A percentile compares a stretch with the other conserved stretches of the same genome.
phyloP scores from a whole-genome alignment of 2,113 vertebrate species.

The Otus sunia region DNA sequence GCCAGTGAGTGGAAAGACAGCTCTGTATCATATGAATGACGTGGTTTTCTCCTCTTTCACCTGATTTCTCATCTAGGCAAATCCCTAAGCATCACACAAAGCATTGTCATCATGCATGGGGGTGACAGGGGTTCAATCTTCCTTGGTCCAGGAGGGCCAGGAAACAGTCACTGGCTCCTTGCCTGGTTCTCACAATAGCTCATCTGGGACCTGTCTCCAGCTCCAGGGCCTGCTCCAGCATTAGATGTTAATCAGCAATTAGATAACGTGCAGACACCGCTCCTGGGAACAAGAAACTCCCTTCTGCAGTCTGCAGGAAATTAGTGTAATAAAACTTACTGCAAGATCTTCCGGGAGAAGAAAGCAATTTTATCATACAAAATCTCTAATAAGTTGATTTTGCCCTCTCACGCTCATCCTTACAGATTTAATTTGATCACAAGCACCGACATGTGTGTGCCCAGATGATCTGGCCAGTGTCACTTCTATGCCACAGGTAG shows the following conservation, averaged over 20 bases:
- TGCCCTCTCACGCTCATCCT: not conserved
- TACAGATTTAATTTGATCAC: not conserved
- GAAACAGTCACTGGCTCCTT: not conserved
- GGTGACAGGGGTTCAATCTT: not conserved
- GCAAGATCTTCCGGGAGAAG: fast-evolving
- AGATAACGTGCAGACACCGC: not conserved
- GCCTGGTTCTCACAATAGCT: not conserved
- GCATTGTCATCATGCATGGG: not conserved
- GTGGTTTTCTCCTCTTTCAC: not conserved
- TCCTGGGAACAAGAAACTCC: not conserved
- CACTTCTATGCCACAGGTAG: not conserved
- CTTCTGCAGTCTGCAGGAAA: not conserved
- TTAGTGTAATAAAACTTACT: not conserved
- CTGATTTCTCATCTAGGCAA: not conserved
- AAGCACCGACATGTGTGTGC: not conserved
- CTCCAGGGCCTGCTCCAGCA: not conserved
- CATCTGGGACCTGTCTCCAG: not conserved
- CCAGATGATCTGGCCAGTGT: not conserved
- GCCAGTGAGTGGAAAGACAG: not conserved
- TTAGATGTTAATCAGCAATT: slow-evolving; percentile 22
- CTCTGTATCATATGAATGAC: not conserved
- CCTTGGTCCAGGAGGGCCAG: not conserved
- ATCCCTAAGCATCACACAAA: not conserved
- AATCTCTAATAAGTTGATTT: not conserved
- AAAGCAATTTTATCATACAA: not conserved